These are phyloP conservation scores for Marasmarcha lunaedactyla DNA, from an alignment of 2,888 invertebrate genomes.

Conservation along the genomic window DNA sequence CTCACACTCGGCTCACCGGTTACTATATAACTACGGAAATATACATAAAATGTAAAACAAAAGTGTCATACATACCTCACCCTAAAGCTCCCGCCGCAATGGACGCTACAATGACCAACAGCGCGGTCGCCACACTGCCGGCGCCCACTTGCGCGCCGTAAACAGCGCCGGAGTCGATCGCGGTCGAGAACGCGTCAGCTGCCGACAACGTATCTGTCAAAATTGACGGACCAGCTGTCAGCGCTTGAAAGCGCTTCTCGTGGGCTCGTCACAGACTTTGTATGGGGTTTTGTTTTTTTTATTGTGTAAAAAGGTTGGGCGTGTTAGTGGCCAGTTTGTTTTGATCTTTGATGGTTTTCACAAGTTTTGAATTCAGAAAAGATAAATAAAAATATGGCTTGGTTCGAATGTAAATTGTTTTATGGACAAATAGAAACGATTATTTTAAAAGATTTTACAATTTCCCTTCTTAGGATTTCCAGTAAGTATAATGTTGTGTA, in stretches of 20 bases:
- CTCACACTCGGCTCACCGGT: too few species aligned
- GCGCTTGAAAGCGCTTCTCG: conserved; percentile 22
- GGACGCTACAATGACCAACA: conserved; percentile 75
- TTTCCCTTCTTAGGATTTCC: too few species aligned
- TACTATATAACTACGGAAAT: too few species aligned
- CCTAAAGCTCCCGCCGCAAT: conserved; percentile 77
- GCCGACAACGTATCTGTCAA: conserved; percentile 52
- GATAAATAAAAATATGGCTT: conserved; percentile 10
- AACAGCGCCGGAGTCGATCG: conserved; percentile 28
- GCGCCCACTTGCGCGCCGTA: conserved; percentile 50
- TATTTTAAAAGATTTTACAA: too few species aligned
- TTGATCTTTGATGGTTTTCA: conserved; percentile 16
- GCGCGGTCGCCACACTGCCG: conserved; percentile 73
- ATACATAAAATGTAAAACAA: background rate
- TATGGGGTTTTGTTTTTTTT: background rate
- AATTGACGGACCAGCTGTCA: conserved; percentile 24
- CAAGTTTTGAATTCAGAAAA: conserved; percentile 1
- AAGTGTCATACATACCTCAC: conserved; percentile 75
- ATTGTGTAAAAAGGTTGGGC: conserved; percentile 14
- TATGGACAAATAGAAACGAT: too few species aligned
- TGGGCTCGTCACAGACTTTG: background rate
- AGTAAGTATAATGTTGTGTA: too few species aligned
- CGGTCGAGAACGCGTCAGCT: conserved; percentile 48
- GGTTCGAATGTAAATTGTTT: too few species aligned
- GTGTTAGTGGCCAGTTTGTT: conserved; percentile 29